Evolutionary conservation across 2,113 vertebrate genomes (phyloP), one percentile per base, ranked within the genome.

Genomic region (Agelaius phoeniceus): DNA sequence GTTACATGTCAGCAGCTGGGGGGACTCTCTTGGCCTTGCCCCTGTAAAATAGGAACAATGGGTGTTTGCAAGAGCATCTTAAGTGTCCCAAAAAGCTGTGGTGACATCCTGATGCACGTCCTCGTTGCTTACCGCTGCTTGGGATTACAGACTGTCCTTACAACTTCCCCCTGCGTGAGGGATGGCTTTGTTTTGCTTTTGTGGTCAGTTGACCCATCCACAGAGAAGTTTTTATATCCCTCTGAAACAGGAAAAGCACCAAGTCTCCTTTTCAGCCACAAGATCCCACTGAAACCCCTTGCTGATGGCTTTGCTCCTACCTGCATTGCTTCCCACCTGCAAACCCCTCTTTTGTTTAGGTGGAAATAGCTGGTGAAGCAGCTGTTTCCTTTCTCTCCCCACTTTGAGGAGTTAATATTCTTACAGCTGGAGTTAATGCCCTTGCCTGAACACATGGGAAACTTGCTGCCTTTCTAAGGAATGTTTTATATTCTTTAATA

Each of bases 401-500:
- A 6, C 27, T 76, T 85, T 0, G 1, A 78, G 65, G 84, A 62
- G 46, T 62, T 91, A 82, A 46, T 75, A 33, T 69, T 79, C n/a
- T 79, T 66, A 46, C 39, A 59, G 49, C 43, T 15, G 5, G 22
- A 55, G 30, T 78, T 84, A 84, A 49, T 82, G 54, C 15, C 28
- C 71, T 72, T 41, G 33, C 18, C 58, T 83, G 57, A 89, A 35
- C 33, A 46, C 43, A 13, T 4, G 20, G 65, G 90, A 88, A 88
- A 61, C 65, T 59, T 48, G 41, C 72, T 87, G 61, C 41, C 92
- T 95, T 90, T 80, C 61, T 75, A 35, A 81, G 78, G 26, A n/a
- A n/a, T 78, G 33, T 57, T 92, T 90, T 89, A 44, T 92, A 54
- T 46, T 94, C 73, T 94, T 89, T 30, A 75, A 51, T 84, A 84